Percentiles rank a stretch among this genome's conserved stretches.
Evolutionary conservation across 2,888 invertebrate genomes (phyloP).

Genomic region (Dione vanillae): DNA sequence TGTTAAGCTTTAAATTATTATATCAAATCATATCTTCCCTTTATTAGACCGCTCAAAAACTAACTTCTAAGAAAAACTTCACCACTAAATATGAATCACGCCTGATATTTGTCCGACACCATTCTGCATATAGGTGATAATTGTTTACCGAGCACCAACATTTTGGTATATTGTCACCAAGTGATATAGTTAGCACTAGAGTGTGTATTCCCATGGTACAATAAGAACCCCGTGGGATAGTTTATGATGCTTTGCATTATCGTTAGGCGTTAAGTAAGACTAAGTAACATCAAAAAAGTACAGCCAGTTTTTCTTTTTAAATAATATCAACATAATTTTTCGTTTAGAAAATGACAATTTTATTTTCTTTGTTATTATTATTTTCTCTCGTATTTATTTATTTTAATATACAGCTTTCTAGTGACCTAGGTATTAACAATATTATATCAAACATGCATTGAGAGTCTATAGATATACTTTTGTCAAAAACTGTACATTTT

Average conservation of each 20-base stretch:
- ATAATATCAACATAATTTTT: too few species aligned
- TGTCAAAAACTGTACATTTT: not conserved
- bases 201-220: constrained; percentile 14
- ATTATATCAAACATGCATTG: constrained; percentile 12
- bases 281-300: too few species aligned
- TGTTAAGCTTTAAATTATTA: not conserved
- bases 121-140: constrained; percentile 44
- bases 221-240: constrained; percentile 9
- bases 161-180: constrained; percentile 30
- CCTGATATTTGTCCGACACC: constrained; percentile 46
- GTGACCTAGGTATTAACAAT: constrained; percentile 24
- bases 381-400: not conserved
- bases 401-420: constrained; percentile 7
- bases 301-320: too few species aligned
- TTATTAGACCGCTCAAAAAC: too few species aligned
- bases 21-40: too few species aligned
- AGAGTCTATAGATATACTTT: constrained; percentile 27
- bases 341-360: too few species aligned
- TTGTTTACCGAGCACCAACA: constrained; percentile 25
- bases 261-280: too few species aligned
- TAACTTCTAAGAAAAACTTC: not conserved
- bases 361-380: not conserved
- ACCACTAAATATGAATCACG: constrained; percentile 55
- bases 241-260: not conserved
- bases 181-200: constrained; percentile 23